Conservation (phyloP, 2,888 invertebrate genomes). For the Prenolepis imparis region DNA sequence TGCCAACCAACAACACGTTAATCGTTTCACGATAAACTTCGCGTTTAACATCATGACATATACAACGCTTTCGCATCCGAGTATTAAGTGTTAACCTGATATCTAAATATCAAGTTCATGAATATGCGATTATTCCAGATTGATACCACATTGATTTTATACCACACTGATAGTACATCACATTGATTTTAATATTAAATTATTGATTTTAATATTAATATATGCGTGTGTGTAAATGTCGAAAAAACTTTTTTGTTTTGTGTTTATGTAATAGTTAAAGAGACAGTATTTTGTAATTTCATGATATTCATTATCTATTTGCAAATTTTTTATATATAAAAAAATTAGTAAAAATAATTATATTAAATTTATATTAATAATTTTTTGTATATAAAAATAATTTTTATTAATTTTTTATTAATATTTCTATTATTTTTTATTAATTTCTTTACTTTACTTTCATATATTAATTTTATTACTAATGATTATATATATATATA, state of each 20-base stretch:
- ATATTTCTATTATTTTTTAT: too few relatives aligned
- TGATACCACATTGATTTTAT: not conserved
- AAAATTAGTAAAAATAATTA: not conserved
- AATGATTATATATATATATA: too few relatives aligned
- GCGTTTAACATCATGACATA: conserved; percentile 2
- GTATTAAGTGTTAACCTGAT: not conserved
- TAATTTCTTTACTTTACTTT: too few relatives aligned
- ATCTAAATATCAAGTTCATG: not conserved
- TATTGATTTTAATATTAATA: conserved; percentile 15
- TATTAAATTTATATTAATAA: too few relatives aligned
- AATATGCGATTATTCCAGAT: not conserved
- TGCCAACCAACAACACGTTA: conserved; percentile 10
- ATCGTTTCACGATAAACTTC: conserved; percentile 46
- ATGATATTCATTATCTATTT: not conserved
- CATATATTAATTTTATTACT: too few relatives aligned
- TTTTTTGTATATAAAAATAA: too few relatives aligned
- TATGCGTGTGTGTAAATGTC: not conserved
- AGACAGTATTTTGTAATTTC: not conserved
- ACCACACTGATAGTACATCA: not conserved
- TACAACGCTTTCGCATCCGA: conserved; percentile 1
- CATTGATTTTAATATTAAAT: not conserved
- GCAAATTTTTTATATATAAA: not conserved
- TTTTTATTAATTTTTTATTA: too few relatives aligned
- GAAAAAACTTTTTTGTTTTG: not conserved
- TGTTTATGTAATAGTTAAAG: not conserved